A percentile compares a stretch with the other conserved stretches of the same genome.
Evolutionary conservation across 1,140 invertebrate genomes (phyloP).

Genomic region (Pemphigus obesinymphae): DNA sequence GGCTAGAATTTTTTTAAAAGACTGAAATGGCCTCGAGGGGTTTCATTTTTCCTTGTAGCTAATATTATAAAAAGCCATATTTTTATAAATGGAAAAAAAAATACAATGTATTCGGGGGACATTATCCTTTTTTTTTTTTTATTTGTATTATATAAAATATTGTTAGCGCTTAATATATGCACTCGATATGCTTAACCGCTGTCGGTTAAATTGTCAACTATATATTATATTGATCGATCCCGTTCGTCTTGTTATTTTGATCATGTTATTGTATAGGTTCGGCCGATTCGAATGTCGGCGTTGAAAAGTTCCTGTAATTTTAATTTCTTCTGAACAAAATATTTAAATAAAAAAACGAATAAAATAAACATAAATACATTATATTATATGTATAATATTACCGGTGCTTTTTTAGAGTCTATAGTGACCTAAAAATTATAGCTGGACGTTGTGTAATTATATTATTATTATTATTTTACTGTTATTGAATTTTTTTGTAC

Average conservation of each 20-base stretch:
- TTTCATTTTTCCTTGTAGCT: constrained; percentile 34
- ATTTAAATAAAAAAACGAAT: not conserved
- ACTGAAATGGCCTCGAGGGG: constrained; percentile 37
- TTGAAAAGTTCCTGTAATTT: constrained; percentile 41
- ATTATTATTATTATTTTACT: not conserved
- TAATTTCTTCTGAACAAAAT: constrained; percentile 30
- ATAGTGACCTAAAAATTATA: constrained; percentile 11
- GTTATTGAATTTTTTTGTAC: constrained; percentile 37
- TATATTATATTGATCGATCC: no score
- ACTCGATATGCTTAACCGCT: not conserved
- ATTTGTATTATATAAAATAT: not conserved
- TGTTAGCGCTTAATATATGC: constrained; percentile 13
- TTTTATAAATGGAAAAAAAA: constrained; percentile 32
- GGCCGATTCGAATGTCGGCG: not conserved
- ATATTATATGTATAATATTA: no score
- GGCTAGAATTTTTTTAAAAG: constrained; percentile 40
- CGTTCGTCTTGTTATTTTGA: constrained; percentile 4
- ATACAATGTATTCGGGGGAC: constrained; percentile 30
- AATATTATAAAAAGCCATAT: constrained; percentile 38
- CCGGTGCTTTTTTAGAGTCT: constrained; percentile 32
- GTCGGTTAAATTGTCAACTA: constrained; percentile 2
- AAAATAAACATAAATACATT: not conserved
- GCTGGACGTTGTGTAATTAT: constrained; percentile 9
- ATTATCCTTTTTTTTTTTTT: constrained; percentile 11
- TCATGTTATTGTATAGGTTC: constrained; percentile 4